Conservation (phyloP, 2,797 vertebrate genomes). For the Philypnodon macrostomus region DNA sequence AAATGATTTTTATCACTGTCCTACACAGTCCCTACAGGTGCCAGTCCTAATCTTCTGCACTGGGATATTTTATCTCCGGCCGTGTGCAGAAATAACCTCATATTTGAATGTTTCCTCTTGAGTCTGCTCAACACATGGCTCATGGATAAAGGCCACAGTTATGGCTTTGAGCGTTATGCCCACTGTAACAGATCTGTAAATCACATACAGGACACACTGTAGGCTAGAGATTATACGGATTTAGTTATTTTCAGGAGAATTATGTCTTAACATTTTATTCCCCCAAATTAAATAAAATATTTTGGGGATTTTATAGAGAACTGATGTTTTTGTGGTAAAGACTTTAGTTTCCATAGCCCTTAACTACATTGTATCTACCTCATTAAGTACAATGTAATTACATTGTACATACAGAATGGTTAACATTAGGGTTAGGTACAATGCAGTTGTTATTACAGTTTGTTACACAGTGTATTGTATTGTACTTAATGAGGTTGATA, state of each 20-base stretch:
- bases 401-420: too few species aligned
- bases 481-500: too few species aligned
- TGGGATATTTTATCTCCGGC: slow-evolving; percentile 2
- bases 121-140: slow-evolving; percentile 48
- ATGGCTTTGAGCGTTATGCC: slow-evolving; percentile 35
- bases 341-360: too few species aligned
- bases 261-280: not conserved
- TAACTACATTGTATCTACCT: too few species aligned
- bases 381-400: too few species aligned
- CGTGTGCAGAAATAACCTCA: slow-evolving; percentile 8
- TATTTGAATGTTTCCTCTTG: slow-evolving; percentile 22
- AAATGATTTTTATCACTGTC: slow-evolving; percentile 27
- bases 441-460: too few species aligned
- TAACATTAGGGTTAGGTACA: too few species aligned
- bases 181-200: slow-evolving; percentile 45
- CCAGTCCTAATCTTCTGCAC: slow-evolving; percentile 19
- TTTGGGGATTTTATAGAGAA: too few species aligned
- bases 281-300: too few species aligned
- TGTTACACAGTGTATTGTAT: too few species aligned
- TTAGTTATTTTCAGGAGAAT: too few species aligned
- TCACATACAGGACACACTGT: slow-evolving; percentile 47
- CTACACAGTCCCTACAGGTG: slow-evolving; percentile 31
- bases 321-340: too few species aligned
- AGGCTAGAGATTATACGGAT: slow-evolving; percentile 38
- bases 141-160: slow-evolving; percentile 33